Conservation (phyloP, 2,888 invertebrate species). For the Oscheius sp. region DNA sequence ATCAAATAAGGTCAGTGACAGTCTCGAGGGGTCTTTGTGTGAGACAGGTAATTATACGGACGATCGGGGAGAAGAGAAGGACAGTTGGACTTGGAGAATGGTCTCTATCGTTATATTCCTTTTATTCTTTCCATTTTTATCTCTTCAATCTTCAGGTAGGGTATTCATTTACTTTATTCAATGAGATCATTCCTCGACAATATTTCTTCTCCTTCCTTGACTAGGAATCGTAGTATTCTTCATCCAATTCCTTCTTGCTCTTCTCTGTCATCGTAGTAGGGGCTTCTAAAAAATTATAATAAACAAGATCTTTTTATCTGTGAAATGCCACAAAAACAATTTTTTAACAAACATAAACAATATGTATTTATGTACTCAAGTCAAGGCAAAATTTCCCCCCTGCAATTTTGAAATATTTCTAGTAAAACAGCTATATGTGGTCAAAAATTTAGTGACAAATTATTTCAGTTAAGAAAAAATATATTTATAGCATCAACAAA, state of each 20-base stretch:
- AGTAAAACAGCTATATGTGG: no score
- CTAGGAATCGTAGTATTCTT: neutral
- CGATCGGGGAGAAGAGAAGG: neutral
- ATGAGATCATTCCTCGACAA: neutral
- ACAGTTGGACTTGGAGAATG: neutral
- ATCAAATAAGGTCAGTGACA: neutral
- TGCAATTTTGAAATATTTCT: no score
- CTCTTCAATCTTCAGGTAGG: neutral
- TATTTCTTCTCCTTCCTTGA: neutral
- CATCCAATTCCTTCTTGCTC: neutral
- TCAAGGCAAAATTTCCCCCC: no score
- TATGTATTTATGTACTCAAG: no score
- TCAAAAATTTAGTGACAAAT: no score
- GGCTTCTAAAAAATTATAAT: no score
- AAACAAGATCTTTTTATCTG: no score
- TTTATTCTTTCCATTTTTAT: neutral
- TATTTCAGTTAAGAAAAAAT: no score
- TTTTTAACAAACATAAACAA: no score
- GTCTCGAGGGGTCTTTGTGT: slow-evolving; percentile 9
- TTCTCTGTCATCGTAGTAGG: no score
- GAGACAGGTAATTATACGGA: slow-evolving; percentile 13
- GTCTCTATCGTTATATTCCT: neutral
- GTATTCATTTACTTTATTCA: neutral
- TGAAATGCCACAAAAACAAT: no score
- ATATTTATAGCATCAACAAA: no score